Conservation (phyloP, 2,888 invertebrate genomes). For the Corbicula japonica region DNA sequence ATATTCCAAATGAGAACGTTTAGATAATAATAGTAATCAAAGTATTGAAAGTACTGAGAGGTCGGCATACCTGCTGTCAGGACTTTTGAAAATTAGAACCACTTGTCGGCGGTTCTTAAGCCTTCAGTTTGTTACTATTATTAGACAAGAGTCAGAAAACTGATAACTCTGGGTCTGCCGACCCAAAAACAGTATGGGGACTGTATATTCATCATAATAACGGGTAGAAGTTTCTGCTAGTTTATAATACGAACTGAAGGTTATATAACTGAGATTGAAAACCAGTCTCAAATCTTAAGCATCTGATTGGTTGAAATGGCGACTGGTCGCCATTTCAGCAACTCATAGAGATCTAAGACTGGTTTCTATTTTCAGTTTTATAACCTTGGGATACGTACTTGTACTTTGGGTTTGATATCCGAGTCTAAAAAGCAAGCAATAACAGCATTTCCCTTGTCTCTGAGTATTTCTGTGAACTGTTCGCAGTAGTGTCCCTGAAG, state of each 20-base stretch:
- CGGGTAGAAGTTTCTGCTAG: too few relatives aligned
- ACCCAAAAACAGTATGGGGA: too few relatives aligned
- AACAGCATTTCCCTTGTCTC: conserved; percentile 72
- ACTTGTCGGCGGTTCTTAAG: too few relatives aligned
- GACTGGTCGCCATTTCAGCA: not conserved
- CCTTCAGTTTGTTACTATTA: too few relatives aligned
- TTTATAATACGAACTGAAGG: too few relatives aligned
- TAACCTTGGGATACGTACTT: conserved; percentile 56
- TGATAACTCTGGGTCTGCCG: too few relatives aligned
- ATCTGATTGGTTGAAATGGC: not conserved
- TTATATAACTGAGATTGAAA: not conserved
- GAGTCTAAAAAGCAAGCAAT: conserved; percentile 73
- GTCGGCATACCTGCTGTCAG: not conserved
- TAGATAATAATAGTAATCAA: not conserved
- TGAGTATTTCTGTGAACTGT: conserved; percentile 57
- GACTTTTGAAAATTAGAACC: too few relatives aligned
- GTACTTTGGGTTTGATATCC: conserved; percentile 73
- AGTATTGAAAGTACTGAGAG: not conserved
- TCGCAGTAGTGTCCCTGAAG: conserved; percentile 49
- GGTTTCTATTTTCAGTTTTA: not conserved
- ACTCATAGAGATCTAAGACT: not conserved
- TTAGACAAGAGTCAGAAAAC: too few relatives aligned
- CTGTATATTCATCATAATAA: too few relatives aligned
- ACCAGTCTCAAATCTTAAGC: not conserved
- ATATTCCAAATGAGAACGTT: not conserved